Percentiles rank a stretch among this genome's conserved stretches.
Evolutionary conservation across 1,140 invertebrate genomes (phyloP).

Genomic region (Hypothenemus hampei): DNA sequence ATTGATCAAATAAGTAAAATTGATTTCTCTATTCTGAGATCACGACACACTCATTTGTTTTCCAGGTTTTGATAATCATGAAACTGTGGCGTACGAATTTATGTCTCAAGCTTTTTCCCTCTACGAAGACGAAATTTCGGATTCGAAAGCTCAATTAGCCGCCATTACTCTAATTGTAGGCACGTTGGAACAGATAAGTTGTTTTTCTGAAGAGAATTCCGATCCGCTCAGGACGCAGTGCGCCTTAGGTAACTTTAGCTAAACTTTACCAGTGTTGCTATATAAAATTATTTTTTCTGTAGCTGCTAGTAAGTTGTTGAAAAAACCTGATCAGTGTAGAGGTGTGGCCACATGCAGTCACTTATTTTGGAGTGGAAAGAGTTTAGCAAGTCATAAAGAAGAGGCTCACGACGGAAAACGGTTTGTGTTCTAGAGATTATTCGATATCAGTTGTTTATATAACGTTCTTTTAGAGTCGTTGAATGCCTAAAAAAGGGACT

Average conservation of each 20-base stretch:
- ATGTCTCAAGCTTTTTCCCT: constrained; percentile 95
- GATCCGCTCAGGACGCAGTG: constrained; percentile 78
- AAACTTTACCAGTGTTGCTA: neutral
- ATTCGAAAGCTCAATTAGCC: constrained; percentile 93
- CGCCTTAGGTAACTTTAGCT: constrained; percentile 15
- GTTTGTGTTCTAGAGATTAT: neutral
- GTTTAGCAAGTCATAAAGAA: constrained; percentile 58
- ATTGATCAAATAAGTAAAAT: constrained; percentile 74
- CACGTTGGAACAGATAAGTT: constrained; percentile 91
- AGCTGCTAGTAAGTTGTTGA: constrained; percentile 90
- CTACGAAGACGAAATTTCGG: constrained; percentile 98
- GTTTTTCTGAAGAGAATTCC: constrained; percentile 95
- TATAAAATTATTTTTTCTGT: neutral
- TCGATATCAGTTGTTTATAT: neutral
- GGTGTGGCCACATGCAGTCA: constrained; percentile 89
- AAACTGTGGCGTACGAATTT: constrained; percentile 97
- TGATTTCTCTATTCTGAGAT: no score
- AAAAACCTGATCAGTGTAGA: constrained; percentile 96
- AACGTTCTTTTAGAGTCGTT: constrained; percentile 60
- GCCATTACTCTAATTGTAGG: constrained; percentile 94
- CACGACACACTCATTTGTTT: no score
- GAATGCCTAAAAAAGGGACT: constrained; percentile 96
- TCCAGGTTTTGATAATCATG: constrained; percentile 81
- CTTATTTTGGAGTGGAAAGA: constrained; percentile 94
- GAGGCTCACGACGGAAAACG: constrained; percentile 82